Conservation (phyloP, 1,140 invertebrate genomes). For the Drosophila mojavensis region DNA sequence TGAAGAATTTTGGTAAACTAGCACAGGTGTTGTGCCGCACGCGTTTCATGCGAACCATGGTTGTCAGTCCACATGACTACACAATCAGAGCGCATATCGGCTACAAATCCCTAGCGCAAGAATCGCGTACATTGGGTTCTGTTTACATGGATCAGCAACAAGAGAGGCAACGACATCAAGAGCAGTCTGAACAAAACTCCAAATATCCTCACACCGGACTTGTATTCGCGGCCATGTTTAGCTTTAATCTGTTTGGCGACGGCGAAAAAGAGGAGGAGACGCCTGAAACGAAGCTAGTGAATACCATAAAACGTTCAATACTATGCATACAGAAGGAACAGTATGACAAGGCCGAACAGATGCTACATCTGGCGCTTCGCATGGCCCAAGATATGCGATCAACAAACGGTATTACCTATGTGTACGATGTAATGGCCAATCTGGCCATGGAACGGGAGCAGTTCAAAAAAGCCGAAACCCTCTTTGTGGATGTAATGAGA, state of each 20-base stretch:
- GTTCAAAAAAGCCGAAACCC: constrained; percentile 91
- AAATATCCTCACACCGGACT: constrained; percentile 11
- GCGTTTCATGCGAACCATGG: constrained; percentile 9
- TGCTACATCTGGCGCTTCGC: constrained; percentile 92
- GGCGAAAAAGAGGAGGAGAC: constrained; percentile 69
- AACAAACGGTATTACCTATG: constrained; percentile 91
- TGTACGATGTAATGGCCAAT: constrained; percentile 96
- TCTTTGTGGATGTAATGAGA: constrained; percentile 93
- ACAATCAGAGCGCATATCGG: not conserved
- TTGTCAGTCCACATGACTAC: constrained; percentile 28
- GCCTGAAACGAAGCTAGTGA: constrained; percentile 88
- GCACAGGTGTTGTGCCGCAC: constrained; percentile 41
- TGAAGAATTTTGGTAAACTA: constrained; percentile 57
- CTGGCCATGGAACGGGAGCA: constrained; percentile 91
- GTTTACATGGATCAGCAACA: constrained; percentile 1
- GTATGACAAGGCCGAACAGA: constrained; percentile 92
- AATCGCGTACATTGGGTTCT: constrained; percentile 22
- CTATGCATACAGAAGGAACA: constrained; percentile 90
- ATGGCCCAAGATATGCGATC: constrained; percentile 92
- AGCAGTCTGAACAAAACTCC: not conserved
- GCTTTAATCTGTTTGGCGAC: constrained; percentile 46
- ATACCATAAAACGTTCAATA: constrained; percentile 90
- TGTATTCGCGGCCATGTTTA: constrained; percentile 58
- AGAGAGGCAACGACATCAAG: not conserved
- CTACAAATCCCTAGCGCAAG: not conserved